Conservation (phyloP, 2,113 vertebrate species). For the Eclectus roratus region DNA sequence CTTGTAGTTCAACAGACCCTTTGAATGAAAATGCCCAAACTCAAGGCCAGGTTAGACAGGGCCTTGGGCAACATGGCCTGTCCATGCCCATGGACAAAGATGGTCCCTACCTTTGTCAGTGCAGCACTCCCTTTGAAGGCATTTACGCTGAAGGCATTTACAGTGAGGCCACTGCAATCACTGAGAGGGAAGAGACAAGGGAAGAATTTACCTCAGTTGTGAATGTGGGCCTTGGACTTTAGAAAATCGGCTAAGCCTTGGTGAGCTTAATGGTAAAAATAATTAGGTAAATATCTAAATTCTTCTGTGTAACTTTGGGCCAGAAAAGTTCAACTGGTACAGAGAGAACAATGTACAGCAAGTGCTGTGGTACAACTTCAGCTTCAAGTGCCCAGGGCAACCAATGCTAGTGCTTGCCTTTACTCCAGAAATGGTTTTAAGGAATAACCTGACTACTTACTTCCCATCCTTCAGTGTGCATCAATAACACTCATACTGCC, state of each 20-base stretch:
- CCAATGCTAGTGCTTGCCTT: not conserved
- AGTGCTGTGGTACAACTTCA: not conserved
- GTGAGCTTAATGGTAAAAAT: not conserved
- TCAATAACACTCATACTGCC: not conserved
- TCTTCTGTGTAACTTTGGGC: not conserved
- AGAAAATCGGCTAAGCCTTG: not conserved
- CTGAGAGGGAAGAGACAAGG: not conserved
- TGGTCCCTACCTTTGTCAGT: not conserved
- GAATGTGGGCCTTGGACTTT: fast-evolving
- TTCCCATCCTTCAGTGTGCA: not conserved
- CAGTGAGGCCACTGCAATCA: not conserved
- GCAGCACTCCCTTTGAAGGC: not conserved
- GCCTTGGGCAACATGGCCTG: not conserved
- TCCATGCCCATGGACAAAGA: not conserved
- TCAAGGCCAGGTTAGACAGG: not conserved
- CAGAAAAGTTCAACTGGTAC: not conserved
- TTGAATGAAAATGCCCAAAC: not conserved
- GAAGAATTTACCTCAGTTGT: not conserved
- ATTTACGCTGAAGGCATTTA: not conserved
- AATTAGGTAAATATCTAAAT: not conserved
- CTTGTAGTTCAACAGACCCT: not conserved
- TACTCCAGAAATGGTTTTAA: not conserved
- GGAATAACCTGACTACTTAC: not conserved
- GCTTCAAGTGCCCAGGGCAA: too few relatives aligned
- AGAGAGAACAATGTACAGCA: not conserved